Base-by-base conservation (phyloP, 2,797 vertebrate species). In the Anomalospiza imberbis region DNA sequence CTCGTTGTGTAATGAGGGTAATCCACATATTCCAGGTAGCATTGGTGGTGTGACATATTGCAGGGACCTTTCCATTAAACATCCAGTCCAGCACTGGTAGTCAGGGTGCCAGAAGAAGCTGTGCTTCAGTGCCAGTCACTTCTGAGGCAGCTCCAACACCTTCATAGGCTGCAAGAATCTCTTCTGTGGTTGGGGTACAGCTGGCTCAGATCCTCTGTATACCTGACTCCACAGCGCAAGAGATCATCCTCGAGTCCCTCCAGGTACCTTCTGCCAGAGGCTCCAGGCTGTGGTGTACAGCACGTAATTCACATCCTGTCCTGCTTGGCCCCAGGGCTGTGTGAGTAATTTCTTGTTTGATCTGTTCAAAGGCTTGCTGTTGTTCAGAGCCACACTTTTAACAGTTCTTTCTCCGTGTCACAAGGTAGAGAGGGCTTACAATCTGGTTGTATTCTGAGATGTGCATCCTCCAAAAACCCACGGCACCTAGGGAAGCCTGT, bases 371-470 rank as follows among this genome's bases (percentile, higher is more conserved):
- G 16, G 7, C 7, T 45, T 76, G 40, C 16, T 53, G 8, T 53
- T 62, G 21, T 45, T 62, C 22, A 62, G 32, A 15, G 9, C n/a
- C 10, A 22, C 47, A 31, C 9, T 12, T 61, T 18, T 36, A 61
- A 71, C 2, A 36, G 13, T 26, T 60, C 51, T 60, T 19, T 8
- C 34, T 45, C n/a, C 0, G 0, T 28, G 17, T 45, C 38, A 53
- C 28, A 29, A 45, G 15, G n/a, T 6, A 76, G 47, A 75, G 45
- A 68, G 38, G 24, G 16, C 13, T 45, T 60, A 25, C 28, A 45
- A 5, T 45, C 38, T 29, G 8, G 7, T 24, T 60, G 8, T 38
- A 9, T 45, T 51, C 19, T 13, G 15, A 20, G 38, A 60, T 60
- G 22, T 13, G 32, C 32, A 60, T 67, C n/a, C 36, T 50, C 36